Conservation (phyloP, 2,113 vertebrate species). For the Macaca nemestrina region DNA sequence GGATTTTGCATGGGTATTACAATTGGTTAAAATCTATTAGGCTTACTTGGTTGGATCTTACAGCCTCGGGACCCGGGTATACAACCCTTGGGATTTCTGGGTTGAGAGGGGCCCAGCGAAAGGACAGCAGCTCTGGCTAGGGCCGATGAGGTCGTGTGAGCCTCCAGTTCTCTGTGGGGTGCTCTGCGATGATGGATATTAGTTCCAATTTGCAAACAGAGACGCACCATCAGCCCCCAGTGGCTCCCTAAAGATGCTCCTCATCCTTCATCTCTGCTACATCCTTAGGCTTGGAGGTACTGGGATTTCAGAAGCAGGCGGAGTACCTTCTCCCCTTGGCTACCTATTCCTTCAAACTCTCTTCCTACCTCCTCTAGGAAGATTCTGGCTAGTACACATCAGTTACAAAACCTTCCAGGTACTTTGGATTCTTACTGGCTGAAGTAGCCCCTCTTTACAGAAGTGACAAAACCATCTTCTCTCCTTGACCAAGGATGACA, state of each 20-base stretch:
- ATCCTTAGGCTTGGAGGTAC: not conserved
- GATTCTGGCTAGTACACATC: not conserved
- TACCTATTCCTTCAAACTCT: not conserved
- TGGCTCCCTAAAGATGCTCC: not conserved
- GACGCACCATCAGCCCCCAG: accelerated
- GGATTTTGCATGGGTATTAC: accelerated
- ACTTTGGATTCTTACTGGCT: not conserved
- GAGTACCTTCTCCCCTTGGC: not conserved
- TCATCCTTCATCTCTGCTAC: accelerated
- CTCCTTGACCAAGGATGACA: not conserved
- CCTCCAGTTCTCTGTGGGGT: not conserved
- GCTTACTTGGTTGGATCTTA: not conserved
- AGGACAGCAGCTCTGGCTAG: not conserved
- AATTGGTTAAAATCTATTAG: not conserved
- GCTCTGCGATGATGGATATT: not conserved
- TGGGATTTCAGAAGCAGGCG: not conserved
- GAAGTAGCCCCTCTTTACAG: not conserved
- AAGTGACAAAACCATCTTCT: not conserved
- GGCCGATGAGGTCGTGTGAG: not conserved
- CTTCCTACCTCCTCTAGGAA: not conserved
- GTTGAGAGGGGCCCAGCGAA: not conserved
- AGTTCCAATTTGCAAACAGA: not conserved
- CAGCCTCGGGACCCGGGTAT: not conserved
- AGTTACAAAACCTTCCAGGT: not conserved
- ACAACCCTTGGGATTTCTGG: not conserved